Evolutionary conservation across 1,140 invertebrate genomes (phyloP).

Genomic region (Sipha flava): DNA sequence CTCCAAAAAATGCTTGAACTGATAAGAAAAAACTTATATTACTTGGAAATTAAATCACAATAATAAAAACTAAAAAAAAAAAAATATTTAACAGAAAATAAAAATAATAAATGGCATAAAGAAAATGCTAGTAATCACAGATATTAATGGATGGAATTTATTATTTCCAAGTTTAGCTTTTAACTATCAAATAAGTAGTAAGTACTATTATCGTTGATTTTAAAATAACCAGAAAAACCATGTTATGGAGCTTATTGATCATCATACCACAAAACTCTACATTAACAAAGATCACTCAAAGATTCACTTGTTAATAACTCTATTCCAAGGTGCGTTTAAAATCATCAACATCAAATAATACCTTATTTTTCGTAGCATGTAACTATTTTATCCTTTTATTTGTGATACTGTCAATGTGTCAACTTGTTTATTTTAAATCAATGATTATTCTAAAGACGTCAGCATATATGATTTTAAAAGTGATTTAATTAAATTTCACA

Average conservation of each 20-base stretch:
- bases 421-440: no score
- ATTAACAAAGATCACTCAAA: no score
- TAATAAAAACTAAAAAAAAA: not conserved
- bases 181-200: not conserved
- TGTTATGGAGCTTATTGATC: no score
- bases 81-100: not conserved
- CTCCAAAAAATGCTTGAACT: not conserved
- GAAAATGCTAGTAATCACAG: slow-evolving; percentile 22
- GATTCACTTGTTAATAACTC: no score
- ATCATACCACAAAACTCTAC: no score
- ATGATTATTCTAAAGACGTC: no score
- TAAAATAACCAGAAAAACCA: no score
- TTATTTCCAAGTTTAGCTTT: not conserved
- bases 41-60: not conserved
- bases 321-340: no score
- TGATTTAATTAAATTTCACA: not conserved
- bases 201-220: not conserved
- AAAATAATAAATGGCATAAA: not conserved
- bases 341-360: no score
- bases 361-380: no score
- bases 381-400: no score
- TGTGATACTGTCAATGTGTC: no score
- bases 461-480: not conserved
- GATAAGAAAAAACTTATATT: not conserved
- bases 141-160: slow-evolving; percentile 21